phyloP scores from a whole-genome alignment of 1,140 invertebrate genomes.

The Chironomus tepperi region DNA sequence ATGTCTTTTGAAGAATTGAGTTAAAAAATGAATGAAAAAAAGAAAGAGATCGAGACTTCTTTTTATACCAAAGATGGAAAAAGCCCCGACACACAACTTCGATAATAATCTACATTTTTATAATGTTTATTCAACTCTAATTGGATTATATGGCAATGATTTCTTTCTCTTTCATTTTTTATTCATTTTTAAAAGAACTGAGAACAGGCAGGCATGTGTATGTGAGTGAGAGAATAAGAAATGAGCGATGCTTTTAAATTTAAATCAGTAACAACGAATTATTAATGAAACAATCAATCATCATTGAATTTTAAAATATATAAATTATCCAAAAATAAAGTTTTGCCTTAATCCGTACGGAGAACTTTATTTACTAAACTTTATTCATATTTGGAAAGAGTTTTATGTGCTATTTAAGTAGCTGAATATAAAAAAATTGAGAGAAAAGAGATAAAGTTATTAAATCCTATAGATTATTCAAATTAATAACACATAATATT shows the following conservation, averaged over 20 bases:
- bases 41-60: neutral
- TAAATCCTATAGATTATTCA: no score
- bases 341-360: no score
- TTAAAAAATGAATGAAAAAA: neutral
- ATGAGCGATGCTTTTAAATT: conserved; percentile 14
- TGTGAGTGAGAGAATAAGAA: neutral
- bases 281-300: conserved; percentile 23
- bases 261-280: neutral
- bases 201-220: neutral
- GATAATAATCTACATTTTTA: conserved; percentile 21
- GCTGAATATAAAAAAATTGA: no score
- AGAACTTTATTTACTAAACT: no score
- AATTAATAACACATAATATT: no score
- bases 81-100: conserved; percentile 12
- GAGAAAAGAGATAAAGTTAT: no score
- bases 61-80: conserved; percentile 9
- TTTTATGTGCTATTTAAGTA: no score
- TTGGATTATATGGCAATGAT: conserved; percentile 18
- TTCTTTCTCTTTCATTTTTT: no score
- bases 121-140: conserved; percentile 24
- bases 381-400: no score
- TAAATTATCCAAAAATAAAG: no score
- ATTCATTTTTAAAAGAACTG: neutral
- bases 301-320: neutral
- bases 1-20: conserved; percentile 3